Evolutionary conservation across 2,113 vertebrate species (phyloP), one percentile per base, ranked within the genome.

Genomic region (Aythya baeri): DNA sequence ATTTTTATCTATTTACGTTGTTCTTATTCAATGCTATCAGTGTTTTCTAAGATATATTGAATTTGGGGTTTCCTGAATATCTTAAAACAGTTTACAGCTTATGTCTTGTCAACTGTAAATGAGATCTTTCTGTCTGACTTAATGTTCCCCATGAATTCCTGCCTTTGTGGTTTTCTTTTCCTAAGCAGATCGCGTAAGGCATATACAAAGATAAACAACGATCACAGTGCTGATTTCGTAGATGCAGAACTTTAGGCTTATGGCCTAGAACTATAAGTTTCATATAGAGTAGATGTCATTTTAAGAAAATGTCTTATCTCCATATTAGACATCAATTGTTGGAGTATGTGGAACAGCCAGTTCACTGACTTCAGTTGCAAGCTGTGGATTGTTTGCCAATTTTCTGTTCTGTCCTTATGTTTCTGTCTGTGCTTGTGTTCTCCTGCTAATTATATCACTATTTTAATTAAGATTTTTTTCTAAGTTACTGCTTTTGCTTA

Each of bases 81-180:
- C 43, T 74, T 77, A 58, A 78, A 32, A 36, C 49, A 29, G 5
- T 75, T 91, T 46, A 9, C 9, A 8, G 31, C 36, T 75, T 72
- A 4, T 22, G 6, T 58, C 50, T 63, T 29, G 9, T 2, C 52
- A 70, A 14, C 15, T 67, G 36, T 74, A 50, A 87, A 58, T 54
- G 62, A 38, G 18, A 77, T 73, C 49, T 86, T 62, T 77, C 9
- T 62, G 27, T 66, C 41, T 74, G 55, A 80, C 58, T 65, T 67
- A 73, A 49, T 5, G 15, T 75, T 31, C 21, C 44, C 17, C 8
- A 43, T 16, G n/a, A 68, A 70, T 54, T 71, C 1, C 17, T 0
- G 0, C 15, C 2, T 23, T 27, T 15, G 9, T 13, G 38, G 34
- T 54, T 32, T 54, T 66, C 36, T 20, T 8, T 2, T 2, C 7